A percentile compares a stretch with the other conserved stretches of the same genome.
Evolutionary conservation across 2,888 invertebrate genomes (phyloP).

Genomic region (Catocala nupta): DNA sequence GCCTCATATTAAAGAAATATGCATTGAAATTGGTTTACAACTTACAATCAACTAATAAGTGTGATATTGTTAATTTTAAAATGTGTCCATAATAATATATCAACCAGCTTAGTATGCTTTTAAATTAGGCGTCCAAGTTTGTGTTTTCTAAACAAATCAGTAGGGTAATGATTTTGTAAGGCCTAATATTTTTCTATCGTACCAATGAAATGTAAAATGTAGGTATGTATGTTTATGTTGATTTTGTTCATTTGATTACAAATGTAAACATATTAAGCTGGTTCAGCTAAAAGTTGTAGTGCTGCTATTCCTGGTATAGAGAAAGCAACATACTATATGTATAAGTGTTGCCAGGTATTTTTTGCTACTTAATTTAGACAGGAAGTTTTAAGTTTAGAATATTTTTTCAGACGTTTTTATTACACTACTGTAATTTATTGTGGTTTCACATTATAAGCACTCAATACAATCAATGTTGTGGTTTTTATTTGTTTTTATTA

Average conservation of each 20-base stretch:
- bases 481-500: conserved; percentile 73
- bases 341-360: conserved; percentile 46
- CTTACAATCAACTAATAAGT: conserved; percentile 45
- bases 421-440: conserved; percentile 61
- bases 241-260: conserved; percentile 42
- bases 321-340: conserved; percentile 26
- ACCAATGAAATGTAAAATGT: conserved; percentile 14
- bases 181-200: conserved; percentile 11
- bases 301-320: conserved; percentile 33
- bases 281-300: conserved; percentile 23
- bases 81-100: conserved; percentile 37
- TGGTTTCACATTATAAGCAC: conserved; percentile 68
- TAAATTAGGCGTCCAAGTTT: conserved; percentile 5
- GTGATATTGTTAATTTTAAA: conserved; percentile 49
- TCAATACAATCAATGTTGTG: conserved; percentile 69
- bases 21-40: conserved; percentile 23
- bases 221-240: conserved; percentile 38
- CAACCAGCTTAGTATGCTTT: conserved; percentile 46
- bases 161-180: conserved; percentile 4
- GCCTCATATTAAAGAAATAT: conserved; percentile 12
- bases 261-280: conserved; percentile 47
- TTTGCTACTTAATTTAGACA: conserved; percentile 54
- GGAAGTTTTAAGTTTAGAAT: conserved; percentile 64
- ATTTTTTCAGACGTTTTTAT: conserved; percentile 66
- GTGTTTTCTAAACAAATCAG: conserved; percentile 1